These are phyloP conservation scores for Helostoma temminkii DNA, from an alignment of 2,797 vertebrate species.

Conservation along the genomic window DNA sequence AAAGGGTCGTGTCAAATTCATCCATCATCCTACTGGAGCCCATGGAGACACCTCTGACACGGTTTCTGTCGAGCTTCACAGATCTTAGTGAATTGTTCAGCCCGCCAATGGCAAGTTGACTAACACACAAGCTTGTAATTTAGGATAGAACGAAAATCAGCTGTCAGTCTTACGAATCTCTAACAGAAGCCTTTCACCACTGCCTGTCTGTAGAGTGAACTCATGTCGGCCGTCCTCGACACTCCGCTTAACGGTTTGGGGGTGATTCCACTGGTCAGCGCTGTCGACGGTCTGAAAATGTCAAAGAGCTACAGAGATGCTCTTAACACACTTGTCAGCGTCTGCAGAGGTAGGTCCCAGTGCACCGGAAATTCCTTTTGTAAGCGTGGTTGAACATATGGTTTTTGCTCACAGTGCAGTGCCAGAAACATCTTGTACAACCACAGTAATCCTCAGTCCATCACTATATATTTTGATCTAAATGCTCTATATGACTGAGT, in stretches of 20 bases:
- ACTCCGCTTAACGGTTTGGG: conserved; percentile 87
- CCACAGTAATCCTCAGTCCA: too few relatives aligned
- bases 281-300: conserved; percentile 74
- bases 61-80: conserved; percentile 87
- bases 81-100: conserved; percentile 84
- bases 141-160: not conserved
- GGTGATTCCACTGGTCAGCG: conserved; percentile 78
- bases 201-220: conserved; percentile 72
- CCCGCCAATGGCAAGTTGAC: conserved; percentile 78
- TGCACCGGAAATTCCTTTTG: rapidly evolving
- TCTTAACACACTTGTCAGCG: conserved; percentile 83
- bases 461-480: too few relatives aligned
- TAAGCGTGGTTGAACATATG: not conserved
- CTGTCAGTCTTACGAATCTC: not conserved
- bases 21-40: conserved; percentile 89
- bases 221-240: conserved; percentile 78
- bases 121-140: not conserved
- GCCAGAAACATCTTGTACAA: too few relatives aligned
- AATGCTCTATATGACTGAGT: too few relatives aligned
- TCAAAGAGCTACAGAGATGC: conserved; percentile 81
- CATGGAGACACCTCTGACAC: conserved; percentile 87
- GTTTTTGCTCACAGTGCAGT: not conserved
- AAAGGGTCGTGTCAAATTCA: conserved; percentile 74
- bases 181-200: not conserved
- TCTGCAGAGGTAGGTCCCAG: conserved; percentile 84